Evolutionary conservation across 1,140 invertebrate genomes (phyloP).

Genomic region (Drosophila pseudoananassae): DNA sequence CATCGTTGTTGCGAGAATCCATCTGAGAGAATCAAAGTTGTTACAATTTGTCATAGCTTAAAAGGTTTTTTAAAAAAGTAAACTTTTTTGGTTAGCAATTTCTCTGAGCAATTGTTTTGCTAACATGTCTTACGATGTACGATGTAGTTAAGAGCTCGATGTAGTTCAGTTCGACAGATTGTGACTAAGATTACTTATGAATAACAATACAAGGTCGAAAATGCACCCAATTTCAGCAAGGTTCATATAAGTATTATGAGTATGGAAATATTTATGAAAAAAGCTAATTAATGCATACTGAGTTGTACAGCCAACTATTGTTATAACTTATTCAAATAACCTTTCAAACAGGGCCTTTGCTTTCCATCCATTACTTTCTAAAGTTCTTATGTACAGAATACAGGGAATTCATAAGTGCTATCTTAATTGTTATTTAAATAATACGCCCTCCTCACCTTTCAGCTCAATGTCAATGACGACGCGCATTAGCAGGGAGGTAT

Average conservation of each 20-base stretch:
- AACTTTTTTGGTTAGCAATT: no score
- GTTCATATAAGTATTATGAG: no score
- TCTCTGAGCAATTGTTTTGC: no score
- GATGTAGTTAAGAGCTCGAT: no score
- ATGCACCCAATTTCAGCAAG: no score
- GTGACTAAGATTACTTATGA: no score
- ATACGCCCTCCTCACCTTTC: conserved; percentile 62
- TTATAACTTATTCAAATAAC: not conserved
- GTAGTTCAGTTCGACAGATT: no score
- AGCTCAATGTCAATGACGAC: conserved; percentile 80
- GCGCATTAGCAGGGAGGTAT: conserved; percentile 76
- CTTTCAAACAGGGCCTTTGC: not conserved
- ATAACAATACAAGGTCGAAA: no score
- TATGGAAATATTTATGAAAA: no score
- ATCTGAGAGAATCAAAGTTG: conserved; percentile 32
- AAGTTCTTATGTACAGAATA: not conserved
- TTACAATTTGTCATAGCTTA: not conserved
- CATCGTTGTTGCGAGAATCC: conserved; percentile 77
- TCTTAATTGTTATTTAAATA: not conserved
- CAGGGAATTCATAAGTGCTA: not conserved
- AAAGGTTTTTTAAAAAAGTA: no score
- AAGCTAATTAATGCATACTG: not conserved
- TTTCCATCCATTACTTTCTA: not conserved
- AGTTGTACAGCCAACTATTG: no score
- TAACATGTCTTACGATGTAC: no score